Conservation (phyloP, 2,888 invertebrate genomes). For the Copidosoma aretas region DNA sequence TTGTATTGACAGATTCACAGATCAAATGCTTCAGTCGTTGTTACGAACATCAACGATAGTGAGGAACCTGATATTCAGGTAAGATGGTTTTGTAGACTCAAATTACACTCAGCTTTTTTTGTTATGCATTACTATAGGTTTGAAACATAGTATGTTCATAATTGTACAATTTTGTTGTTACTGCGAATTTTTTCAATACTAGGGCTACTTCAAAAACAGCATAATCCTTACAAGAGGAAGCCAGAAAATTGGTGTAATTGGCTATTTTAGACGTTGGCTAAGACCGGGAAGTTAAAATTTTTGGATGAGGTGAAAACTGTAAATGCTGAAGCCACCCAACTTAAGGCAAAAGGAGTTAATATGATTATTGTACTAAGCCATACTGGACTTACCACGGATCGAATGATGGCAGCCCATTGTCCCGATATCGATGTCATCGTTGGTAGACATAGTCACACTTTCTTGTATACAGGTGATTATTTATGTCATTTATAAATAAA, state of each 20-base stretch:
- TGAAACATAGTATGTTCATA: too few relatives aligned
- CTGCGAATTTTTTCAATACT: too few relatives aligned
- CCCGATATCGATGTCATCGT: constrained; percentile 80
- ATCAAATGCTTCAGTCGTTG: too few relatives aligned
- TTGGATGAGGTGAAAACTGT: constrained; percentile 73
- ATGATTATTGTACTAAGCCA: constrained; percentile 85
- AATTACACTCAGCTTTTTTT: too few relatives aligned
- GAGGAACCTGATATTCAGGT: too few relatives aligned
- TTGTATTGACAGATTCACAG: too few relatives aligned
- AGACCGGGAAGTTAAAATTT: constrained; percentile 72
- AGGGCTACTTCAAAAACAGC: constrained; percentile 71
- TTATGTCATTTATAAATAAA: too few relatives aligned
- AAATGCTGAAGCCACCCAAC: constrained; percentile 70
- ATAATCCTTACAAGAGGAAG: constrained; percentile 69
- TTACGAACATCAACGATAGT: too few relatives aligned
- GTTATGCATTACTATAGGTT: too few relatives aligned
- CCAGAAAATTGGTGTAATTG: constrained; percentile 78
- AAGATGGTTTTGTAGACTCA: too few relatives aligned
- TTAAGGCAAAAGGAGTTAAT: constrained; percentile 70
- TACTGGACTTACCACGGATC: constrained; percentile 75
- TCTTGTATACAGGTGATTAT: constrained; percentile 74
- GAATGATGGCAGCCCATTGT: constrained; percentile 71
- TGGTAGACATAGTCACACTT: constrained; percentile 83
- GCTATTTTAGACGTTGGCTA: constrained; percentile 54
- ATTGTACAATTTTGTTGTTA: too few relatives aligned